A percentile compares a stretch with the other conserved stretches of the same genome.
Evolutionary conservation across 2,888 invertebrate genomes (phyloP).

Genomic region (Metellina segmentata): DNA sequence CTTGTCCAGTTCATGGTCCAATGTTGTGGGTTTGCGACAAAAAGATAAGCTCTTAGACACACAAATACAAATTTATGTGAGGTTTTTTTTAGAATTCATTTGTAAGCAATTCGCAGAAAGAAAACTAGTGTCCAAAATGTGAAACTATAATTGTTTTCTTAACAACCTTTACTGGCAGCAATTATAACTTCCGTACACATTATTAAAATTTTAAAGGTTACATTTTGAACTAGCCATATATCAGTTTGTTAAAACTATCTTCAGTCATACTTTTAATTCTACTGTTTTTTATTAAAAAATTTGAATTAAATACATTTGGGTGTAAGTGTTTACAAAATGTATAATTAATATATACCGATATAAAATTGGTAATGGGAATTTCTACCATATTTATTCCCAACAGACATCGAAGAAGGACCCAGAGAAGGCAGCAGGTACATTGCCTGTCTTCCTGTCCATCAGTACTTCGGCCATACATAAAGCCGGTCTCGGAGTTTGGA

Average conservation of each 20-base stretch:
- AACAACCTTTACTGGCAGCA: too few species aligned
- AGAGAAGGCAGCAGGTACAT: constrained; percentile 1
- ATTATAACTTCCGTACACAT: too few species aligned
- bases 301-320: not conserved
- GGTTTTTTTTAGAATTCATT: too few species aligned
- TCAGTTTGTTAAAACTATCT: too few species aligned
- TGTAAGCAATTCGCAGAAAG: too few species aligned
- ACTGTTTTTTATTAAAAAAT: not conserved
- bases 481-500: constrained; percentile 57
- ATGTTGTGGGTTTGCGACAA: constrained; percentile 47
- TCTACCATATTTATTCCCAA: not conserved
- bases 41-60: constrained; percentile 10
- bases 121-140: not conserved
- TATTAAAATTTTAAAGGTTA: too few species aligned
- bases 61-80: too few species aligned
- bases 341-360: not conserved
- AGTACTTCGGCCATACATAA: constrained; percentile 15
- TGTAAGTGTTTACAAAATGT: too few species aligned
- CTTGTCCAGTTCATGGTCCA: constrained; percentile 52
- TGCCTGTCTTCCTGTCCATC: constrained; percentile 38
- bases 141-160: not conserved
- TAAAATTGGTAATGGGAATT: not conserved
- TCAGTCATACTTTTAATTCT: not conserved
- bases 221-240: too few species aligned
- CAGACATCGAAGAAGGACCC: constrained; percentile 4